Conservation (phyloP, 1,140 invertebrate genomes). For the Pachypeltis micranthus region DNA sequence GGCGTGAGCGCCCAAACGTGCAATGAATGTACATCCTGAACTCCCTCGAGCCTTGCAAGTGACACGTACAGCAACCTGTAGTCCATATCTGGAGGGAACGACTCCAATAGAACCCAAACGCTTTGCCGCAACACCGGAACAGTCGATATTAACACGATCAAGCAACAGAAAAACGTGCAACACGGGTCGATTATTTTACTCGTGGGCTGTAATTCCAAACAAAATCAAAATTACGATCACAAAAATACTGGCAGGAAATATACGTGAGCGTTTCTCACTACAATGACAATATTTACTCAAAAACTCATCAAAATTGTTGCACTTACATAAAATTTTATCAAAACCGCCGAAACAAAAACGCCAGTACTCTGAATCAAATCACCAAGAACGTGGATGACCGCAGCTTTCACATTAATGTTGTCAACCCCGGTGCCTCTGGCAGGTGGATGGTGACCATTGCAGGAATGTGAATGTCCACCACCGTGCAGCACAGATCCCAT, state of each 20-base stretch:
- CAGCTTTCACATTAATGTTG: conserved; percentile 80
- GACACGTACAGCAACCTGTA: conserved; percentile 39
- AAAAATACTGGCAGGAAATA: neutral
- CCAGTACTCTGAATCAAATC: conserved; percentile 83
- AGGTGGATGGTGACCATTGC: neutral
- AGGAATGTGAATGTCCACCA: conserved; percentile 29
- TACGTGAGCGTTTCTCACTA: neutral
- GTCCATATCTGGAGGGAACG: conserved; percentile 49
- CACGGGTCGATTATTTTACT: conserved; percentile 75
- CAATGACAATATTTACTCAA: conserved; percentile 45
- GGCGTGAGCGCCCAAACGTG: conserved; percentile 70
- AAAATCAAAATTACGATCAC: neutral
- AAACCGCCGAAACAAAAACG: conserved; percentile 66
- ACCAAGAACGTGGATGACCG: conserved; percentile 83
- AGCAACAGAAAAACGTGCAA: conserved; percentile 78
- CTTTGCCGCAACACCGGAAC: conserved; percentile 62
- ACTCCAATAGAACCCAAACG: conserved; percentile 65
- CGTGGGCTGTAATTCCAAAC: conserved; percentile 53
- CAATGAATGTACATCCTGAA: conserved; percentile 63
- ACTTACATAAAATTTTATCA: conserved; percentile 72
- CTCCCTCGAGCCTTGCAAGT: conserved; percentile 48
- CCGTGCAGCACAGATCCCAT: conserved; percentile 65
- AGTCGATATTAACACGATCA: conserved; percentile 71
- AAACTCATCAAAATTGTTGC: conserved; percentile 65
- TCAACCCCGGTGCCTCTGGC: conserved; percentile 14